Evolutionary conservation across 30 jellyfish, hydroid and myxozoan genomes (phyloP).

Genomic region (Cassiopea andromeda): DNA sequence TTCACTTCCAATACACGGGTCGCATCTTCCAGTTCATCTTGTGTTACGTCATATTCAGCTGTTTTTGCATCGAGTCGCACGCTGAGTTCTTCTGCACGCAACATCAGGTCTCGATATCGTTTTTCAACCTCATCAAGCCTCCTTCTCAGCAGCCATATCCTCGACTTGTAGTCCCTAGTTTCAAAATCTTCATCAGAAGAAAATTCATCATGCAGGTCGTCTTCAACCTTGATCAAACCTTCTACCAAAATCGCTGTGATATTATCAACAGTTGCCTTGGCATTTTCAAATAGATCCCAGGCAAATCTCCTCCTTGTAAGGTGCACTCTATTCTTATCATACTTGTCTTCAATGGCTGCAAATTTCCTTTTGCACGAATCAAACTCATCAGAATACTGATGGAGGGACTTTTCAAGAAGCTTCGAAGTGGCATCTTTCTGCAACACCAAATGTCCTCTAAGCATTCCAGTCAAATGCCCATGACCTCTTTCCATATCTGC

Average conservation of each 20-base stretch:
- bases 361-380: constrained; percentile 77
- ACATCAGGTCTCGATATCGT: constrained; percentile 91
- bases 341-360: constrained; percentile 71
- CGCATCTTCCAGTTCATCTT: constrained; percentile 95
- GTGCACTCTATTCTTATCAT: constrained; percentile 73
- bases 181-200: constrained; percentile 88
- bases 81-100: constrained; percentile 95
- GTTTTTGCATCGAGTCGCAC: constrained; percentile 95
- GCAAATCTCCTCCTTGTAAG: constrained; percentile 83
- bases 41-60: constrained; percentile 97
- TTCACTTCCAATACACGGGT: constrained; percentile 87
- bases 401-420: constrained; percentile 83
- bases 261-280: constrained; percentile 89
- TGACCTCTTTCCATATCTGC: constrained; percentile 99
- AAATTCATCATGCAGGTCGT: constrained; percentile 88
- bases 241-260: constrained; percentile 82
- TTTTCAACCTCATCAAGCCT: constrained; percentile 94
- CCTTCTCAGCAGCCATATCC: constrained; percentile 94
- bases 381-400: constrained; percentile 82
- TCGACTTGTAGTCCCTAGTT: constrained; percentile 88
- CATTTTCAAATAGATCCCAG: constrained; percentile 90
- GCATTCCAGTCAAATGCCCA: constrained; percentile 97
- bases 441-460: constrained; percentile 86
- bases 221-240: constrained; percentile 94
- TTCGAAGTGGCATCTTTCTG: constrained; percentile 94